Percentiles rank a stretch among this genome's conserved stretches.
Conservation (phyloP, 2,797 vertebrate genomes). For the Morelia viridis region DNA sequence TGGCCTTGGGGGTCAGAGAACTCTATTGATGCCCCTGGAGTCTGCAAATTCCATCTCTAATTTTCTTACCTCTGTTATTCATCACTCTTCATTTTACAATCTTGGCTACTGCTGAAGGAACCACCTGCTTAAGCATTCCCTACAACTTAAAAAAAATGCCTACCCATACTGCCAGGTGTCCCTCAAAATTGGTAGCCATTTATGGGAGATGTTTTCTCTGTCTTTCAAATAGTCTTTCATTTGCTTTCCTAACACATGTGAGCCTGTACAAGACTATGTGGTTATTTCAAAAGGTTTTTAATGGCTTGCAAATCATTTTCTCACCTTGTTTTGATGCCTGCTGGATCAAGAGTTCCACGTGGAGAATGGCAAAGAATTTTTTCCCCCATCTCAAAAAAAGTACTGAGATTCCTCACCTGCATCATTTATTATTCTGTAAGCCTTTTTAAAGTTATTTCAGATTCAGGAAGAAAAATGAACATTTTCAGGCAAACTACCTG, state of each 20-base stretch:
- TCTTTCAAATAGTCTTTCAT: neutral
- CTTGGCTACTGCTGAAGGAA: neutral
- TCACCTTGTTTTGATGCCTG: neutral
- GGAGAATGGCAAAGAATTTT: neutral
- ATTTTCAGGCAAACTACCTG: neutral
- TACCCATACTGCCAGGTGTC: neutral
- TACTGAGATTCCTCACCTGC: neutral
- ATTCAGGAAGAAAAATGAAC: conserved; percentile 4
- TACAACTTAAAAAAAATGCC: neutral
- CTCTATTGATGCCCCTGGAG: neutral
- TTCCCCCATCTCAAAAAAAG: neutral
- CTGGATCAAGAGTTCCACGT: conserved; percentile 1
- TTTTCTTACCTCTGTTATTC: neutral
- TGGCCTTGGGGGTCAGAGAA: neutral
- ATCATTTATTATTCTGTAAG: neutral
- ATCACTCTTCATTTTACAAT: neutral
- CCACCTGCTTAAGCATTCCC: neutral
- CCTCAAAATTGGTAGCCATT: neutral
- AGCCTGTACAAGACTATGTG: neutral
- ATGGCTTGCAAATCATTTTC: conserved; percentile 16
- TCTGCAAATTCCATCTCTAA: neutral
- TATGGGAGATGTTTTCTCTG: neutral
- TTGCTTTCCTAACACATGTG: neutral
- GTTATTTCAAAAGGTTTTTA: conserved; percentile 22
- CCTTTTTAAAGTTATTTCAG: neutral